These are phyloP conservation scores for Pyrgus malvae DNA, from an alignment of 2,888 invertebrate genomes.

Conservation along the genomic window DNA sequence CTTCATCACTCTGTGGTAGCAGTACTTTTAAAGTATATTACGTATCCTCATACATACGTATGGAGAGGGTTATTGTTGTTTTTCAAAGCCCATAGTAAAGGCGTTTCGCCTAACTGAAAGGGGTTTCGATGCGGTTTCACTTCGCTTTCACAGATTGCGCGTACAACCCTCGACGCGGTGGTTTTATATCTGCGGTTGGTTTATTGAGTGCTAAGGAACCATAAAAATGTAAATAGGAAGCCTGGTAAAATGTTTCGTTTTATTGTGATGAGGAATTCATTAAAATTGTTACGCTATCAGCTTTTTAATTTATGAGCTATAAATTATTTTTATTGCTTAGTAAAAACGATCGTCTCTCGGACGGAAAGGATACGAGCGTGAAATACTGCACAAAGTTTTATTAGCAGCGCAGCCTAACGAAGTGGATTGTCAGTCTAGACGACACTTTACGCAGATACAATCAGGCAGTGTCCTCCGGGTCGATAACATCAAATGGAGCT, in stretches of 20 bases:
- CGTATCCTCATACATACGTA: conserved; percentile 68
- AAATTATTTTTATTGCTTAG: conserved; percentile 25
- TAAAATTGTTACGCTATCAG: conserved; percentile 18
- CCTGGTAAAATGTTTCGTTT: conserved; percentile 30
- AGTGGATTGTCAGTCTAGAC: conserved; percentile 49
- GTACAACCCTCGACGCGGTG: conserved; percentile 30
- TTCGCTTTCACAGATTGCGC: conserved; percentile 57
- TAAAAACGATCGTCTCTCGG: conserved; percentile 16
- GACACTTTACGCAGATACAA: conserved; percentile 28
- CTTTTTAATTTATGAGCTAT: conserved; percentile 20
- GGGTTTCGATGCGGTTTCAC: conserved; percentile 54
- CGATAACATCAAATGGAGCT: conserved; percentile 66
- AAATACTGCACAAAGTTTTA: conserved; percentile 23
- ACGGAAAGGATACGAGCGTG: neutral
- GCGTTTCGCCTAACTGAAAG: conserved; percentile 60
- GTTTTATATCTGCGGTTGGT: conserved; percentile 61
- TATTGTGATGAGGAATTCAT: conserved; percentile 35
- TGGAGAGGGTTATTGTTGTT: conserved; percentile 74
- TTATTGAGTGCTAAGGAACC: conserved; percentile 72
- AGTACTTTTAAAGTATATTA: conserved; percentile 73
- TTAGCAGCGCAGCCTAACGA: conserved; percentile 19
- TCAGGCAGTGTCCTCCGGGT: conserved; percentile 4
- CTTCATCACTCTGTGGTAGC: conserved; percentile 46
- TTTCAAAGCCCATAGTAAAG: conserved; percentile 64
- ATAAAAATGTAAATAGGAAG: conserved; percentile 71